Percentiles rank a stretch among this genome's conserved stretches.
Evolutionary conservation across 2,797 vertebrate species (phyloP).

Genomic region (Siniperca undulata): DNA sequence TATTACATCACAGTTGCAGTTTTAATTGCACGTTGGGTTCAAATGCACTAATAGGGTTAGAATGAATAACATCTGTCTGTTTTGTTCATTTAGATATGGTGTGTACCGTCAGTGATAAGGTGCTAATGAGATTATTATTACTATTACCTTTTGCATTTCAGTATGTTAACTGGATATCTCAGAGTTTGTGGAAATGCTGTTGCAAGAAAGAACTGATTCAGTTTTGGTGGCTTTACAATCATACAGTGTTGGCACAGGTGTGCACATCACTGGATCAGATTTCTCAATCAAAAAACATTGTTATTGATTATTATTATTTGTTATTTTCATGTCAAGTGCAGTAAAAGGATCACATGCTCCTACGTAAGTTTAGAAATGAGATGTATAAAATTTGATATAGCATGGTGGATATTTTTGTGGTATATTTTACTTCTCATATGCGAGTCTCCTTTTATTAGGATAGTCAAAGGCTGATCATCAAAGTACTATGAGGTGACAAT

Average conservation of each 20-base stretch:
- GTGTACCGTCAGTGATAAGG: not conserved
- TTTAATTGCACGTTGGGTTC: slow-evolving; percentile 31
- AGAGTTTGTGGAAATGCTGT: not conserved
- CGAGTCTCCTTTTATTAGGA: not conserved
- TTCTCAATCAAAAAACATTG: not conserved
- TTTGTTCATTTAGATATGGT: slow-evolving; percentile 26
- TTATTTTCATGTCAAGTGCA: not conserved
- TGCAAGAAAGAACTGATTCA: not conserved
- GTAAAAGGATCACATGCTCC: no score
- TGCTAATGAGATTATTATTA: slow-evolving; percentile 5
- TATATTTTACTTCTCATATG: not conserved
- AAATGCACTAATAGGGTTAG: slow-evolving; percentile 33
- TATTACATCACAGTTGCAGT: slow-evolving; percentile 12
- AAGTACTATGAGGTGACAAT: not conserved
- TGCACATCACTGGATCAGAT: not conserved
- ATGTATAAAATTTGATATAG: not conserved
- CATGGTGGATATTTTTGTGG: not conserved
- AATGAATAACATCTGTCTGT: slow-evolving; percentile 16
- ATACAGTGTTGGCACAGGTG: no score
- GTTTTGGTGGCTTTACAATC: not conserved
- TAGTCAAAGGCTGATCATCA: no score
- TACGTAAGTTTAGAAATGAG: no score
- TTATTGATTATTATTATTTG: not conserved
- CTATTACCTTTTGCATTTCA: slow-evolving; percentile 5
- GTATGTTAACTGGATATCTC: not conserved